These are phyloP conservation scores for Engraulis encrasicolus DNA, from an alignment of 2,113 vertebrate genomes.

Conservation along the genomic window DNA sequence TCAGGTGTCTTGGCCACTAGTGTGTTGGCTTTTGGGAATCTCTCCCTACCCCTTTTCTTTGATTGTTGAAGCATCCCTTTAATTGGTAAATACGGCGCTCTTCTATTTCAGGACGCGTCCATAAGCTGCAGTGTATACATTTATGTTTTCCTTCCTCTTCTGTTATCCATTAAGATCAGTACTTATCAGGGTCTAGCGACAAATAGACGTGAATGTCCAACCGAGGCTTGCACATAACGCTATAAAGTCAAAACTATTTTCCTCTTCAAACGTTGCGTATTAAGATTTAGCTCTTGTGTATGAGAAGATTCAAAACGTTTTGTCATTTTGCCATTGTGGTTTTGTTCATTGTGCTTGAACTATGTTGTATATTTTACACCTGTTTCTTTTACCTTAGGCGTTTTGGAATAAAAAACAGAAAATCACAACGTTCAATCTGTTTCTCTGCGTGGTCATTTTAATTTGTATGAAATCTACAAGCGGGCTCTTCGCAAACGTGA, in stretches of 20 bases:
- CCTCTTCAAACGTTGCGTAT: conserved; percentile 41
- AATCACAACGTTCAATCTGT: conserved; percentile 55
- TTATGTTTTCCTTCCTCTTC: conserved; percentile 28
- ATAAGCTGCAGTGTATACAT: conserved; percentile 28
- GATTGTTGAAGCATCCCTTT: background rate
- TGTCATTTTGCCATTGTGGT: conserved; percentile 44
- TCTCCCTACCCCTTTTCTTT: background rate
- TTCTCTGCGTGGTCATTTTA: background rate
- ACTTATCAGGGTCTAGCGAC: conserved; percentile 49
- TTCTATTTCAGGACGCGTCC: conserved; percentile 33
- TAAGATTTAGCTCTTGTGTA: conserved; percentile 42
- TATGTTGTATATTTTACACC: conserved; percentile 74
- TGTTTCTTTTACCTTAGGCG: conserved; percentile 70
- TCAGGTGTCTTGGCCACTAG: background rate
- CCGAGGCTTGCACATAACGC: conserved; percentile 49
- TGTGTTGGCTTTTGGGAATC: background rate
- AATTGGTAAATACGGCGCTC: conserved; percentile 16
- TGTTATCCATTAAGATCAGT: conserved; percentile 42
- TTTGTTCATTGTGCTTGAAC: conserved; percentile 59
- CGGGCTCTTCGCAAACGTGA: background rate
- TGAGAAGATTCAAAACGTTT: conserved; percentile 40
- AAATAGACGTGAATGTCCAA: conserved; percentile 45
- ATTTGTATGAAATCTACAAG: conserved; percentile 6
- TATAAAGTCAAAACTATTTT: conserved; percentile 39
- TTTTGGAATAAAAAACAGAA: conserved; percentile 71